phyloP scores from a whole-genome alignment of 2,113 vertebrate species.

The Oophaga pumilio region DNA sequence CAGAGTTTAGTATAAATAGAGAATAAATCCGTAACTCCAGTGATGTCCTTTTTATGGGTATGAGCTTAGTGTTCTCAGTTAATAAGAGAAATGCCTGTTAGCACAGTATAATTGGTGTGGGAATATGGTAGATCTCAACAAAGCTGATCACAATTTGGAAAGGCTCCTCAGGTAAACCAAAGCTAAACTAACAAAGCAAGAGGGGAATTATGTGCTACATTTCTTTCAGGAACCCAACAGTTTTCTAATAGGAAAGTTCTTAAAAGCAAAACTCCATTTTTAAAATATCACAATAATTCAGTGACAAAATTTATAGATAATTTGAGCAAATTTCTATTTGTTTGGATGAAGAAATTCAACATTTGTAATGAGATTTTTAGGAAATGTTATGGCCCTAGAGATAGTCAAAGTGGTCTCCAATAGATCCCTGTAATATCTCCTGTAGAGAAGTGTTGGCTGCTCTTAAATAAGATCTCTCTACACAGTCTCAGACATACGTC shows the following conservation, averaged over 20 bases:
- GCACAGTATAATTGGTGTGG: conserved; percentile 27
- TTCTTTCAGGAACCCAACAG: not conserved
- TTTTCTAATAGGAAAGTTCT: not conserved
- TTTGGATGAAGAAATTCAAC: no score
- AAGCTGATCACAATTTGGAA: conserved; percentile 11
- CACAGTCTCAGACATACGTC: no score
- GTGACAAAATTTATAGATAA: not conserved
- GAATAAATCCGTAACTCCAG: not conserved
- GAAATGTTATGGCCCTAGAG: not conserved
- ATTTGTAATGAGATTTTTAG: not conserved
- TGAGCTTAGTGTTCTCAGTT: not conserved
- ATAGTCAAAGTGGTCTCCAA: not conserved
- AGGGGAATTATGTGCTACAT: not conserved
- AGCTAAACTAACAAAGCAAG: conserved; percentile 2
- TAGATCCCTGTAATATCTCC: no score
- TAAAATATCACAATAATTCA: not conserved
- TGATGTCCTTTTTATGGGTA: not conserved
- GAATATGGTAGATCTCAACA: conserved; percentile 16
- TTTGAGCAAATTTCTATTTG: not conserved
- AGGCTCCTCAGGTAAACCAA: conserved; percentile 6
- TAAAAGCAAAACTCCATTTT: not conserved
- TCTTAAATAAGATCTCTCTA: no score
- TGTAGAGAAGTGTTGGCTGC: no score
- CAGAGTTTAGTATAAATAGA: not conserved
- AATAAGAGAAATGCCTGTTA: conserved; percentile 26